phyloP scores from a whole-genome alignment of 2,113 vertebrate species.

The Gobio gobio region DNA sequence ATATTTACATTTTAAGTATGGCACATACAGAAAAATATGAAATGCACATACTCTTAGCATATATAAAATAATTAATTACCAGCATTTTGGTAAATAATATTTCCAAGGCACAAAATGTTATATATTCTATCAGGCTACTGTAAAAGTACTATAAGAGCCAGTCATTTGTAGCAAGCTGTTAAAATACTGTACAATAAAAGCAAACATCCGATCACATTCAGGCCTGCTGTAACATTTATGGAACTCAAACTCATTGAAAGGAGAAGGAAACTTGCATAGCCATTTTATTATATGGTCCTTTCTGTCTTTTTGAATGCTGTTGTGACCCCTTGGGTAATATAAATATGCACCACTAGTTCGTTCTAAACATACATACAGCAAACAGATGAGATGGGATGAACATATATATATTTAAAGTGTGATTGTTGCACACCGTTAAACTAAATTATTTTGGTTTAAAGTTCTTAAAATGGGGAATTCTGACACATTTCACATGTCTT shows the following conservation, averaged over 20 bases:
- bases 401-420: slow-evolving; percentile 22
- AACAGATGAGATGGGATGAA: slow-evolving; percentile 42
- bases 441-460: not conserved
- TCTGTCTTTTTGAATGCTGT: slow-evolving; percentile 9
- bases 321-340: slow-evolving; percentile 39
- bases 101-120: slow-evolving; percentile 72
- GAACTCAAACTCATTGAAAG: slow-evolving; percentile 40
- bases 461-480: not conserved
- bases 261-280: slow-evolving; percentile 19
- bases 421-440: slow-evolving; percentile 22
- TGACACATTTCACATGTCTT: slow-evolving; percentile 6
- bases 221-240: slow-evolving; percentile 58
- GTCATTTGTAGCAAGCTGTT: slow-evolving; percentile 35
- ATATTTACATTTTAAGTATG: slow-evolving; percentile 31
- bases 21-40: slow-evolving; percentile 24
- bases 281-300: not conserved
- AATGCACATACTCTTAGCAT: slow-evolving; percentile 24
- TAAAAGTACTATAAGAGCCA: slow-evolving; percentile 54
- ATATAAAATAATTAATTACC: slow-evolving; percentile 37
- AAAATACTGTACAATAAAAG: slow-evolving; percentile 60
- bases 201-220: slow-evolving; percentile 54
- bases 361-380: slow-evolving; percentile 42
- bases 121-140: slow-evolving; percentile 56
- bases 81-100: slow-evolving; percentile 40
- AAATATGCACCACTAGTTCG: slow-evolving; percentile 38